Percentiles rank a stretch among this genome's conserved stretches.
Evolutionary conservation across 2,797 vertebrate genomes (phyloP).

Genomic region (Alauda arvensis): DNA sequence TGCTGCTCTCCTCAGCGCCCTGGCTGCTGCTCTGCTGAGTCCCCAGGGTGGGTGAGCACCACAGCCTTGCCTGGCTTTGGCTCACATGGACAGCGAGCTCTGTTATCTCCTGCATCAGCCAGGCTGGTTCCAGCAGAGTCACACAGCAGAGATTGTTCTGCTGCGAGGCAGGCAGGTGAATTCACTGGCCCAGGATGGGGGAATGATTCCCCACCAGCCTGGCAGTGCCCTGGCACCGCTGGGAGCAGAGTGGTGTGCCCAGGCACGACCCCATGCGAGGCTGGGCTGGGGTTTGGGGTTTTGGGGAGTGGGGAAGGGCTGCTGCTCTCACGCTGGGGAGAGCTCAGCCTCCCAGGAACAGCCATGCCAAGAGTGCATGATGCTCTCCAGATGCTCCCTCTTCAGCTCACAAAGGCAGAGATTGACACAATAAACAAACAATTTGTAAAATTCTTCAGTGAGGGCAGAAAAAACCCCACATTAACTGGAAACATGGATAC

Average conservation of each 20-base stretch:
- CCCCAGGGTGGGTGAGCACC: not conserved
- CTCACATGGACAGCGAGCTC: not conserved
- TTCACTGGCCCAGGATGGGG: not conserved
- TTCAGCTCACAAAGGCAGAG: slow-evolving; percentile 56
- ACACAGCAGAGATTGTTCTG: not conserved
- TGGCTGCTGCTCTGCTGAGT: not conserved
- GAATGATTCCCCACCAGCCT: accelerated
- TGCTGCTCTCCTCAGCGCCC: accelerated
- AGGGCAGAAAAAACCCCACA: slow-evolving; percentile 54
- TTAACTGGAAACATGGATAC: slow-evolving; percentile 67
- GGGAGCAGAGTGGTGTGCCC: not conserved
- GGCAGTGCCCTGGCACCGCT: not conserved
- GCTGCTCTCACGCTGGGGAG: slow-evolving; percentile 57
- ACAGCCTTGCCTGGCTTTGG: not conserved
- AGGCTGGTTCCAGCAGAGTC: not conserved
- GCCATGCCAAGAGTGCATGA: slow-evolving; percentile 68
- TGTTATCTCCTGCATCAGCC: not conserved
- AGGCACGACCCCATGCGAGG: not conserved
- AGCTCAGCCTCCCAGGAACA: slow-evolving; percentile 47
- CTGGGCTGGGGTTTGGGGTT: slow-evolving; percentile 52
- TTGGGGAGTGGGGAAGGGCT: slow-evolving; percentile 52
- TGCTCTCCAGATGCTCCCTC: slow-evolving; percentile 74
- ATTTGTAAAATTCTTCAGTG: slow-evolving; percentile 69
- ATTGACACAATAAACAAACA: slow-evolving; percentile 72
- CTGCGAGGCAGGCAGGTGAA: not conserved